A percentile compares a stretch with the other conserved stretches of the same genome.
phyloP scores from a whole-genome alignment of 2,888 invertebrate species.

The Drosophila seclusa region DNA sequence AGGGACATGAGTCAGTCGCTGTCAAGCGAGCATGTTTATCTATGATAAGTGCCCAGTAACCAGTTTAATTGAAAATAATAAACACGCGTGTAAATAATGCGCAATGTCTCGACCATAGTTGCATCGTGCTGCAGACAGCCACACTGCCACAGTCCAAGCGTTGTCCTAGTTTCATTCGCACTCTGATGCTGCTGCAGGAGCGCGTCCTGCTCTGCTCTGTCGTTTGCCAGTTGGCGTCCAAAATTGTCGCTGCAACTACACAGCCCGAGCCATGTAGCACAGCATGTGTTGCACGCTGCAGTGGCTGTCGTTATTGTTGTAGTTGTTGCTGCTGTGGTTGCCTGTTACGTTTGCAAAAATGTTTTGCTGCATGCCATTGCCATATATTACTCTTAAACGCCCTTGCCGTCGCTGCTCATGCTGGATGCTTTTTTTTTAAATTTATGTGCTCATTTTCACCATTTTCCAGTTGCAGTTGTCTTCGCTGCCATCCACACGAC shows the following conservation, averaged over 20 bases:
- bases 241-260: conserved; percentile 61
- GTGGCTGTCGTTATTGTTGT: conserved; percentile 46
- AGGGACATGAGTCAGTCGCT: conserved; percentile 62
- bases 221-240: conserved; percentile 26
- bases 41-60: conserved; percentile 60
- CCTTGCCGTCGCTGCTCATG: conserved; percentile 46
- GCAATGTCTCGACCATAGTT: conserved; percentile 49
- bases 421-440: conserved; percentile 53
- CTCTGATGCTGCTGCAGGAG: conserved; percentile 25
- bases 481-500: conserved; percentile 12
- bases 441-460: conserved; percentile 81
- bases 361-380: conserved; percentile 76
- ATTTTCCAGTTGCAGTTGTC: conserved; percentile 62
- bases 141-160: conserved; percentile 24
- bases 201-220: conserved; percentile 36
- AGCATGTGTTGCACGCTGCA: conserved; percentile 80
- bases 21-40: conserved; percentile 57
- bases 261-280: conserved; percentile 69
- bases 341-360: conserved; percentile 72
- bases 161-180: conserved; percentile 44
- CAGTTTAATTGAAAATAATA: conserved; percentile 77
- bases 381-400: conserved; percentile 81
- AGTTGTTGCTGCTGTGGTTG: conserved; percentile 47
- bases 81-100: conserved; percentile 79
- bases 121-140: conserved; percentile 17